Percentiles rank a stretch among this genome's conserved stretches.
These are phyloP conservation scores for Cotesia chilonis DNA, from an alignment of 1,140 invertebrate species.

Conservation along the genomic window DNA sequence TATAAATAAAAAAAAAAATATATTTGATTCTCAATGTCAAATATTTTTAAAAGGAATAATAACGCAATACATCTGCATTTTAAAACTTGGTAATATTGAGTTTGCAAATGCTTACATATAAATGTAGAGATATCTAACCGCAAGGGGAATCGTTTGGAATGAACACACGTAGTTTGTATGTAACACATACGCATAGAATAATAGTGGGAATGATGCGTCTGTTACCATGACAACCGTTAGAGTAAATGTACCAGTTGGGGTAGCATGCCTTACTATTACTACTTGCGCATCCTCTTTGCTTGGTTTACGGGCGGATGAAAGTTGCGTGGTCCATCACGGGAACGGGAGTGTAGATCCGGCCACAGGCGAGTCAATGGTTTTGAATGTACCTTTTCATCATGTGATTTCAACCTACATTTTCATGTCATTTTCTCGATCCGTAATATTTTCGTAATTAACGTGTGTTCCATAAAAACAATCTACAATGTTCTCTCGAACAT, in stretches of 20 bases:
- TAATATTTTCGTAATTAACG: too few relatives aligned
- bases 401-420: slow-evolving; percentile 16
- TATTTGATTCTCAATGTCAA: too few relatives aligned
- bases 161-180: too few relatives aligned
- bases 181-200: slow-evolving; percentile 11
- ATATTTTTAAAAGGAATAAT: too few relatives aligned
- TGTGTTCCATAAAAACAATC: too few relatives aligned
- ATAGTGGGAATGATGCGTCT: slow-evolving; percentile 45
- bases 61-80: too few relatives aligned
- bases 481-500: too few relatives aligned
- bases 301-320: slow-evolving; percentile 35
- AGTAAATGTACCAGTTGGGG: slow-evolving; percentile 39
- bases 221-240: slow-evolving; percentile 48
- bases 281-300: slow-evolving; percentile 14
- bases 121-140: too few relatives aligned
- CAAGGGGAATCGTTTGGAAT: too few relatives aligned
- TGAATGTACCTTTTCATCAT: slow-evolving; percentile 38
- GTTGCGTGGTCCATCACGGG: slow-evolving; percentile 30
- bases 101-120: too few relatives aligned
- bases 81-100: too few relatives aligned
- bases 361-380: slow-evolving; percentile 46
- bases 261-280: slow-evolving; percentile 40
- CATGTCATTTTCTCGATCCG: background rate
- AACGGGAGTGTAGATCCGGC: slow-evolving; percentile 44
- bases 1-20: too few relatives aligned